phyloP scores from a whole-genome alignment of 1,140 invertebrate genomes.

The Acromyrmex heyeri region DNA sequence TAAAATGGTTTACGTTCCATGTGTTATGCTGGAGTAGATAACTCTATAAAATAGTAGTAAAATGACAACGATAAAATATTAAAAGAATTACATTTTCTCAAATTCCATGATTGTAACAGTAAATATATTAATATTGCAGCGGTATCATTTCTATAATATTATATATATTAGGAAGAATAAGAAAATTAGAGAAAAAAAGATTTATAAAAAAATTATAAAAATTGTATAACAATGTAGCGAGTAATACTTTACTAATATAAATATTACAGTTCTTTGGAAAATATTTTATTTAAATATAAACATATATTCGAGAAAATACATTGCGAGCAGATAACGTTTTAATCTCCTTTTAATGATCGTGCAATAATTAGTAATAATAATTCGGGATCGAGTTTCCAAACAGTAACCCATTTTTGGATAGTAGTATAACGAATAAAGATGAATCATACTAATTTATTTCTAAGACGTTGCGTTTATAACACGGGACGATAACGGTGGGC shows the following conservation, averaged over 20 bases:
- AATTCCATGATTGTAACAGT: not conserved
- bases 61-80: conserved; percentile 1
- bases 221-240: not conserved
- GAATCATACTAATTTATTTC: conserved; percentile 78
- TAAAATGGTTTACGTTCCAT: conserved; percentile 24
- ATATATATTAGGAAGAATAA: not conserved
- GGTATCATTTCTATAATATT: conserved; percentile 1
- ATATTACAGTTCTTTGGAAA: not conserved
- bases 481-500: conserved; percentile 78
- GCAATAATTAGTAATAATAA: not conserved
- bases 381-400: conserved; percentile 61
- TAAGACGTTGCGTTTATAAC: conserved; percentile 76
- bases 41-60: not conserved
- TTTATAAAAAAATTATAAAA: no score
- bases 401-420: conserved; percentile 76
- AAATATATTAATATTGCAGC: not conserved
- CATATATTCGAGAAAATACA: not conserved
- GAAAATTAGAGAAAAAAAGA: not conserved
- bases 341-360: not conserved
- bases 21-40: not conserved
- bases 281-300: conserved; percentile 3
- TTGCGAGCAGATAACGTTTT: conserved; percentile 6
- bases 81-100: not conserved
- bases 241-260: conserved; percentile 8
- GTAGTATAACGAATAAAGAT: conserved; percentile 71